phyloP scores from a whole-genome alignment of 2,888 invertebrate species.

The Aphrophora alni region DNA sequence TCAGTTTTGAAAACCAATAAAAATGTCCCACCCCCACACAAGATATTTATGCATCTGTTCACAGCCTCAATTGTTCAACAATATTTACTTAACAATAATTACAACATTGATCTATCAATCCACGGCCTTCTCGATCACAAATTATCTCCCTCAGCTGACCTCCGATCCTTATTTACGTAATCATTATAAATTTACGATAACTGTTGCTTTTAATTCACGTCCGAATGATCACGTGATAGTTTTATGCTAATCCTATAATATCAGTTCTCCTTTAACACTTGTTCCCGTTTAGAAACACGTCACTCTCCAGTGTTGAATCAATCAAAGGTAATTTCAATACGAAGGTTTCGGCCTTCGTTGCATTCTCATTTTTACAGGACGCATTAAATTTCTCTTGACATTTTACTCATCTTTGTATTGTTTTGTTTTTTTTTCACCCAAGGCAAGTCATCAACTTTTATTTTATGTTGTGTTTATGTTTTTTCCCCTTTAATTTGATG shows the following conservation, averaged over 20 bases:
- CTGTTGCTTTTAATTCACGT: background rate
- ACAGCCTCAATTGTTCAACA: background rate
- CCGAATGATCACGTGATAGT: background rate
- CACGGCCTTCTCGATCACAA: background rate
- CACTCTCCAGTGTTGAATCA: background rate
- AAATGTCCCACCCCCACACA: too few relatives aligned
- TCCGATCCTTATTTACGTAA: background rate
- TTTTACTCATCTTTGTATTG: background rate
- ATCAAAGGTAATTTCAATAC: background rate
- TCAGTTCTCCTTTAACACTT: background rate
- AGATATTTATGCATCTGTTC: too few relatives aligned
- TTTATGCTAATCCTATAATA: background rate
- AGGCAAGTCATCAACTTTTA: background rate
- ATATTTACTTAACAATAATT: background rate
- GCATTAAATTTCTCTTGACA: background rate
- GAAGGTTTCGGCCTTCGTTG: background rate
- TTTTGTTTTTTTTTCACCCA: background rate
- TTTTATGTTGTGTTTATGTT: background rate
- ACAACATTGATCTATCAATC: background rate
- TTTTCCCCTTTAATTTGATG: background rate
- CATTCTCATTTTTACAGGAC: background rate
- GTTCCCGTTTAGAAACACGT: background rate
- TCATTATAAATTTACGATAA: background rate
- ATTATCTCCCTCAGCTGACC: background rate
- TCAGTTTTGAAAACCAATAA: too few relatives aligned